phyloP scores from a whole-genome alignment of 2,888 invertebrate species.

The Acleris cristana region DNA sequence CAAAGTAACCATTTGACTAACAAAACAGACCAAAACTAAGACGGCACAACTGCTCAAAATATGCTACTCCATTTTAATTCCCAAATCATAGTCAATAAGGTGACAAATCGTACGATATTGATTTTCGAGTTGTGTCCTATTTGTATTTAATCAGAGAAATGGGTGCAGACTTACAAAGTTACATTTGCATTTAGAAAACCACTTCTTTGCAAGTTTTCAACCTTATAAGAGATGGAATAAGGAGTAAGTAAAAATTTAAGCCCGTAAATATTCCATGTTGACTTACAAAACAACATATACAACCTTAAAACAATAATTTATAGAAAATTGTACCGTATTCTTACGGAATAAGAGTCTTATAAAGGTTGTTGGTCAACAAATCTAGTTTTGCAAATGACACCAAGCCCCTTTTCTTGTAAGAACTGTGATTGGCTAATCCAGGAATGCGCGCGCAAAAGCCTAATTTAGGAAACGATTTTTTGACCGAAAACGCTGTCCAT shows the following conservation, averaged over 20 bases:
- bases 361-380: neutral
- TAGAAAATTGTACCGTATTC: slow-evolving; percentile 3
- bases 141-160: neutral
- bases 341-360: neutral
- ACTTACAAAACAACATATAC: neutral
- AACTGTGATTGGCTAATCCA: slow-evolving; percentile 35
- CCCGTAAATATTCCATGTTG: neutral
- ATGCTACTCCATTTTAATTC: no score
- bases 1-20: no score
- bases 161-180: slow-evolving; percentile 11
- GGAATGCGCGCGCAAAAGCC: slow-evolving; percentile 33
- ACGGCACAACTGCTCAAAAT: no score
- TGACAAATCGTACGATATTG: no score
- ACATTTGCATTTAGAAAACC: neutral
- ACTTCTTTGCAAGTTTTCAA: neutral
- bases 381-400: slow-evolving; percentile 15
- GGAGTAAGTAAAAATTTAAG: neutral
- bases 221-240: neutral
- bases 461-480: slow-evolving; percentile 14
- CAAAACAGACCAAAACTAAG: no score
- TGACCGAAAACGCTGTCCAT: slow-evolving; percentile 1
- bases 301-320: neutral
- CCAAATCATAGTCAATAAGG: no score
- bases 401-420: slow-evolving; percentile 37
- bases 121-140: neutral